Percentiles rank a stretch among this genome's conserved stretches.
Conservation (phyloP, 2,113 vertebrate species). For the Peromyscus polionotus region DNA sequence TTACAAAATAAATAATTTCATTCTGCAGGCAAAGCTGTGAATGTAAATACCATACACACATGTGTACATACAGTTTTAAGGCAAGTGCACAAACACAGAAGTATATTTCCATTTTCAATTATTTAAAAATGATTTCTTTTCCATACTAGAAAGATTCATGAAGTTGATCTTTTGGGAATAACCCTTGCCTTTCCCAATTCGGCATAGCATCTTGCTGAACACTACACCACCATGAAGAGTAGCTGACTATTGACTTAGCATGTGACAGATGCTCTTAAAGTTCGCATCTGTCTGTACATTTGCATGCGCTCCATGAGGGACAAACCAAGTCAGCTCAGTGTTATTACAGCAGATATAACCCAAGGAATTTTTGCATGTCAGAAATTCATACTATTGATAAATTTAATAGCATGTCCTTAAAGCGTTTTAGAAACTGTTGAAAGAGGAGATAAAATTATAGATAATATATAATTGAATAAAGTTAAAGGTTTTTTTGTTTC, state of each 20-base stretch:
- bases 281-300: neutral
- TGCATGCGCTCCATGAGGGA: neutral
- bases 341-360: conserved; percentile 46
- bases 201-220: conserved; percentile 36
- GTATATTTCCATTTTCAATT: conserved; percentile 9
- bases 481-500: neutral
- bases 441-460: conserved; percentile 18
- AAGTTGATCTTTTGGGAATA: conserved; percentile 52
- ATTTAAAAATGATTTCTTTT: conserved; percentile 32
- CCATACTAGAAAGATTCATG: conserved; percentile 55
- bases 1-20: conserved; percentile 24
- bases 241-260: conserved; percentile 46
- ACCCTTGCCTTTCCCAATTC: neutral
- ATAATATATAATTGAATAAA: conserved; percentile 30
- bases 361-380: conserved; percentile 43
- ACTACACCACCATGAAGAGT: conserved; percentile 18
- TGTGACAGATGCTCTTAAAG: conserved; percentile 54
- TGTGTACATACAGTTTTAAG: neutral
- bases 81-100: too few relatives aligned
- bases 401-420: conserved; percentile 31
- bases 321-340: neutral
- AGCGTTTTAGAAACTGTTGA: conserved; percentile 52
- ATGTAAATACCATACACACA: neutral
- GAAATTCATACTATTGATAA: conserved; percentile 35
- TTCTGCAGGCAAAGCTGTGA: neutral